A percentile compares a stretch with the other conserved stretches of the same genome.
These are phyloP conservation scores for Otis tarda DNA, from an alignment of 2,113 vertebrate species.

Conservation along the genomic window DNA sequence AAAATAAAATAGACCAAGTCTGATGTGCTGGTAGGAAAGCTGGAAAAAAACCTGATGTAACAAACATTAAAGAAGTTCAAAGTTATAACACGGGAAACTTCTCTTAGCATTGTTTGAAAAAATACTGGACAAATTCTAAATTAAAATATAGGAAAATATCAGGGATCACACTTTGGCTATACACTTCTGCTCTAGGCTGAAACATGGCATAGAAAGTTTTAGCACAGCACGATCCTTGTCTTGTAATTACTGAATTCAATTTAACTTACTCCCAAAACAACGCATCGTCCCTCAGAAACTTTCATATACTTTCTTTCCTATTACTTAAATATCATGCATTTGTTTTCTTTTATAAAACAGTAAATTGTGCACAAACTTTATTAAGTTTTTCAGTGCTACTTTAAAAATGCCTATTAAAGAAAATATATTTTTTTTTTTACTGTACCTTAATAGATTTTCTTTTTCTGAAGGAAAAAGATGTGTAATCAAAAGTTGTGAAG, in stretches of 20 bases:
- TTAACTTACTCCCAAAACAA: not conserved
- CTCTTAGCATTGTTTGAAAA: not conserved
- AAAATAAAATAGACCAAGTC: not conserved
- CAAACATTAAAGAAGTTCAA: not conserved
- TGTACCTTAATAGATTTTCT: not conserved
- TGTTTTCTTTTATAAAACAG: not conserved
- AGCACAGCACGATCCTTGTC: not conserved
- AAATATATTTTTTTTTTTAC: fast-evolving
- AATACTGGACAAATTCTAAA: not conserved
- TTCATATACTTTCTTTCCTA: not conserved
- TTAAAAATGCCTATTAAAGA: not conserved
- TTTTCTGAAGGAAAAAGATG: not conserved
- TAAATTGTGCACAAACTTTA: not conserved
- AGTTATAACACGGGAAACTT: not conserved
- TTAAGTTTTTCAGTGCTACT: not conserved
- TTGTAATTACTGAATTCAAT: not conserved
- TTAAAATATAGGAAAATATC: not conserved
- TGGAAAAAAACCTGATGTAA: not conserved
- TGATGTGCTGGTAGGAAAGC: not conserved
- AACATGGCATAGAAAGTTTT: not conserved
- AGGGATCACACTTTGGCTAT: not conserved
- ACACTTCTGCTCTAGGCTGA: not conserved
- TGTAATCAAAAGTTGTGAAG: not conserved
- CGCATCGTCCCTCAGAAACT: not conserved
- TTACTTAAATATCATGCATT: not conserved